Evolutionary conservation across 2,113 vertebrate genomes (phyloP), one percentile per base, ranked within the genome.

Genomic region (Choloepus hoffmanni): DNA sequence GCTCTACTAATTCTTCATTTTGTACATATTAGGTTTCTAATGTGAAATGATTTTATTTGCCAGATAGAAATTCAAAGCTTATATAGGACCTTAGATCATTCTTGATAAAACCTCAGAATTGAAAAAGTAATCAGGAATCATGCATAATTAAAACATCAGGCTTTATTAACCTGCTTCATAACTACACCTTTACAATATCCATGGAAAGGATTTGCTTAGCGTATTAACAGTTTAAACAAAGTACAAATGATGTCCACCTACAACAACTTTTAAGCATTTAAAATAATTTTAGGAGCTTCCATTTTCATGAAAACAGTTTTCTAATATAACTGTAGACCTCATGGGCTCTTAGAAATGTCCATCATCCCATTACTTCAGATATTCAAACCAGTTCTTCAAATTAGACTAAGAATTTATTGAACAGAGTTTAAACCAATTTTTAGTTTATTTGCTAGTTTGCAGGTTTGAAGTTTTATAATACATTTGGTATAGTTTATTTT

Each of bases 41-140:
- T 30, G 0, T 73, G 45, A 73, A 92, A 67, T 58, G 19, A 55
- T 78, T 95, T 93, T 45, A 48, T 8, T 30, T 48, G 43, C 26
- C 78, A 90, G 28, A 15, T 55, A 88, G n/a, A 50, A 73, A 3
- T 83, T 73, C 58, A 67, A 89, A 85, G 21, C 14, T 73, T 55
- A 43, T 45, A 30, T 9, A 67, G 21, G 28, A 30, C 36, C 13
- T 70, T n/a, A 55, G 28, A 30, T 82, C 28, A 7, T 68, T 58
- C 15, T 62, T 84, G 45, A 68, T 92, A 85, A 87, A 82, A 65
- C 36, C 19, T 90, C 24, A 79, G 50, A 90, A 88, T 65, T 93
- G 21, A 92, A 94, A 88, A 68, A 70, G 8, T 16, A 89, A 60
- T 58, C 30, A 72, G 28, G 13, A 62, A 18, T 63, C 84, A 36